Percentiles rank a stretch among this genome's conserved stretches.
phyloP scores from a whole-genome alignment of 1,140 invertebrate species.

The Ceratosolen fusciceps region DNA sequence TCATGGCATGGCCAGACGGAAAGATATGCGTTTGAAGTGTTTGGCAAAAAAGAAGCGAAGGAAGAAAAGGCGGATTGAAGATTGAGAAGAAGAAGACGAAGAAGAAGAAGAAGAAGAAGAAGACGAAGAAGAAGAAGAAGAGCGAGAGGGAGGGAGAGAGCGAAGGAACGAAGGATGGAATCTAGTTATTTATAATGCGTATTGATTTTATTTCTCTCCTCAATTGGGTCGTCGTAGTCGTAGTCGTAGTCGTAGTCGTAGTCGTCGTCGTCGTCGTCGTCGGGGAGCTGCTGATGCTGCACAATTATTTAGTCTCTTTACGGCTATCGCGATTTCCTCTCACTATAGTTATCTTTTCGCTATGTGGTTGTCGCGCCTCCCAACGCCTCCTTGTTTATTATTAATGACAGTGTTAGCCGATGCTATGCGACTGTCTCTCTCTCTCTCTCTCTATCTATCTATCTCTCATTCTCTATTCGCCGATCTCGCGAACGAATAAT shows the following conservation, averaged over 20 bases:
- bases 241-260: too few relatives aligned
- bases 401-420: background rate
- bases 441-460: background rate
- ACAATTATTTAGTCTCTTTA: conserved; percentile 2
- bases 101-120: background rate
- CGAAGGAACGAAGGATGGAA: too few relatives aligned
- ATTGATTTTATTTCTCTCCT: conserved; percentile 11
- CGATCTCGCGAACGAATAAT: background rate
- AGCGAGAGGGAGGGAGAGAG: too few relatives aligned
- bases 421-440: too few relatives aligned
- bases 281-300: background rate
- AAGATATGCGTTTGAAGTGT: conserved; percentile 3
- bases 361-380: background rate
- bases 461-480: background rate
- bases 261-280: too few relatives aligned
- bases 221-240: conserved; percentile 8
- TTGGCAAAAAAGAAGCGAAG: background rate
- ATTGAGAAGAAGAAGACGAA: background rate
- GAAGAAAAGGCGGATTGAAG: background rate
- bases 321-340: background rate
- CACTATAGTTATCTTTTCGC: background rate
- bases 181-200: conserved; percentile 12
- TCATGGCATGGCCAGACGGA: background rate
- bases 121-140: background rate
- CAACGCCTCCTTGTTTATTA: background rate